Conservation (phyloP, 2,113 vertebrate species). For the Antennarius striatus region DNA sequence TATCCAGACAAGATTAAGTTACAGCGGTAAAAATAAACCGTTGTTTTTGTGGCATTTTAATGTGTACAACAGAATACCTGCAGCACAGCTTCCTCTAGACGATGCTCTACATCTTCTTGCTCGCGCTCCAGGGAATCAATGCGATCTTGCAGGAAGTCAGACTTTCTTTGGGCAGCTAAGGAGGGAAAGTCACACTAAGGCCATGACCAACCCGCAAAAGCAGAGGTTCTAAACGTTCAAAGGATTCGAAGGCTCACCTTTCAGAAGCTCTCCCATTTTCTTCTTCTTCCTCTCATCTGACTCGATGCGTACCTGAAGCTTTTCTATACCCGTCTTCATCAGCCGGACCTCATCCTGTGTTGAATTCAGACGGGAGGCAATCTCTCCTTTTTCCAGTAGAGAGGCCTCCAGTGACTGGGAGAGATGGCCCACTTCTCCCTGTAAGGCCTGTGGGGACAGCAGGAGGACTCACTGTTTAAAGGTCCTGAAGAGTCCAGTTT, state of each 20-base stretch:
- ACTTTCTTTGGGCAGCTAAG: conserved; percentile 78
- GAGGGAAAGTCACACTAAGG: conserved; percentile 19
- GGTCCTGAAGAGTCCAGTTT: background rate
- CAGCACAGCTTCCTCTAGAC: conserved; percentile 80
- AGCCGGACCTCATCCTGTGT: conserved; percentile 85
- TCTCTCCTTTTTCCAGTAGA: conserved; percentile 85
- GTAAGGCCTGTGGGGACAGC: conserved; percentile 42
- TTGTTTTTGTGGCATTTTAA: too few species aligned
- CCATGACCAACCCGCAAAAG: background rate
- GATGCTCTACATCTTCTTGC: conserved; percentile 71
- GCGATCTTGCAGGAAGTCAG: conserved; percentile 76
- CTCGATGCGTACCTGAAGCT: conserved; percentile 88
- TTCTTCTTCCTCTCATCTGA: conserved; percentile 86
- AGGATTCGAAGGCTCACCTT: conserved; percentile 45
- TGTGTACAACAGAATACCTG: conserved; percentile 63
- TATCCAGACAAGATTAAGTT: background rate
- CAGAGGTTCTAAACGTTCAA: background rate
- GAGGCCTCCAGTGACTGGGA: conserved; percentile 83
- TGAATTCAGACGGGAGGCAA: conserved; percentile 82
- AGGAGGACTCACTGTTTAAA: background rate
- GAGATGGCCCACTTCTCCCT: conserved; percentile 78
- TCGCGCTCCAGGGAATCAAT: conserved; percentile 77
- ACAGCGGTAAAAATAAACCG: background rate
- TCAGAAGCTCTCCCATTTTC: conserved; percentile 80
- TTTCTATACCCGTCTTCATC: conserved; percentile 87